Evolutionary conservation across 1,140 invertebrate species (phyloP).

Genomic region (Orius laevigatus): DNA sequence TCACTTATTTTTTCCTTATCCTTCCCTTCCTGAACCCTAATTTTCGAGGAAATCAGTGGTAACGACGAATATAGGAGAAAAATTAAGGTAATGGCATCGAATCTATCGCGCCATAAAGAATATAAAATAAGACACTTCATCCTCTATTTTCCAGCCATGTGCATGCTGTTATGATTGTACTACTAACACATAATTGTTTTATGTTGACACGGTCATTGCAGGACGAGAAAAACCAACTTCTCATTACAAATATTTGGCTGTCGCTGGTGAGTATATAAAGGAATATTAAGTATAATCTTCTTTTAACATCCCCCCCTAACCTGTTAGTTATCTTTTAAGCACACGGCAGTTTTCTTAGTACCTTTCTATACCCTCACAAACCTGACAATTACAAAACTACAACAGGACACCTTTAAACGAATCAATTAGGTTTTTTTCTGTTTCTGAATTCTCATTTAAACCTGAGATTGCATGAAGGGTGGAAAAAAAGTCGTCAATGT

Average conservation of each 20-base stretch:
- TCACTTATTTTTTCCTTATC: no score
- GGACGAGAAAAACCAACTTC: conserved; percentile 74
- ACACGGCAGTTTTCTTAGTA: conserved; percentile 25
- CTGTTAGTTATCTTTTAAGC: conserved; percentile 21
- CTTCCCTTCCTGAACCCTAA: no score
- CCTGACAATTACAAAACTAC: not conserved
- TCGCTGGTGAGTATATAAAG: conserved; percentile 54
- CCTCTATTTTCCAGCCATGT: not conserved
- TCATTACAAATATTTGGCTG: conserved; percentile 72
- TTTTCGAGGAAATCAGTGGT: no score
- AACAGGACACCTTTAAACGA: not conserved
- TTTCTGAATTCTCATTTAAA: not conserved
- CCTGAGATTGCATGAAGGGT: no score
- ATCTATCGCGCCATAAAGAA: not conserved
- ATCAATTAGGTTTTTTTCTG: not conserved
- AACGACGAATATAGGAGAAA: no score
- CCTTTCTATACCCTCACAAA: no score
- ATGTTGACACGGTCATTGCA: conserved; percentile 45
- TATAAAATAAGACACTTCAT: not conserved
- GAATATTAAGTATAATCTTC: not conserved
- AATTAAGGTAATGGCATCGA: no score
- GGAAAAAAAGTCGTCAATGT: no score
- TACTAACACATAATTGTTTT: conserved; percentile 18
- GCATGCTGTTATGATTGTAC: conserved; percentile 14
- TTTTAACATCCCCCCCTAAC: not conserved